These are phyloP conservation scores for Drosophila novamexicana DNA, from an alignment of 1,140 invertebrate genomes.

Conservation along the genomic window DNA sequence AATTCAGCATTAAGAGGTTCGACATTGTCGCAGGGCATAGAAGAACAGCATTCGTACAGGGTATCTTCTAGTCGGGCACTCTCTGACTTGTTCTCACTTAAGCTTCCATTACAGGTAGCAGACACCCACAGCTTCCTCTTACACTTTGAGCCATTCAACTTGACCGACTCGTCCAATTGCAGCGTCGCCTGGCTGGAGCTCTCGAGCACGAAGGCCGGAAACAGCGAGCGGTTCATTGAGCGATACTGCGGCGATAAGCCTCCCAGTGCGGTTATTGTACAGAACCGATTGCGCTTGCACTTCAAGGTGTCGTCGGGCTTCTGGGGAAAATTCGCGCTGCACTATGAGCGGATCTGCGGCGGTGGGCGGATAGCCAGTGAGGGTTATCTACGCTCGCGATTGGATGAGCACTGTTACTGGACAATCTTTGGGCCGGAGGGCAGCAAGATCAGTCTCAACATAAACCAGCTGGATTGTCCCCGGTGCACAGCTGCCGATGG, in stretches of 20 bases:
- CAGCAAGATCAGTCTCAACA: slow-evolving; percentile 53
- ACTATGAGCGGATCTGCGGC: slow-evolving; percentile 55
- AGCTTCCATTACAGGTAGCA: slow-evolving; percentile 62
- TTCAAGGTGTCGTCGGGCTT: slow-evolving; percentile 31
- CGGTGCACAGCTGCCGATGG: background rate
- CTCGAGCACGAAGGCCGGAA: slow-evolving; percentile 3
- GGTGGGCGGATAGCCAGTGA: slow-evolving; percentile 27
- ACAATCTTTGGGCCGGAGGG: slow-evolving; percentile 33
- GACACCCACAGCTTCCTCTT: slow-evolving; percentile 49
- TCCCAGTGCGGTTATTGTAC: slow-evolving; percentile 8
- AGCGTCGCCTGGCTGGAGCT: slow-evolving; percentile 41
- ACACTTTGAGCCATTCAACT: slow-evolving; percentile 52
- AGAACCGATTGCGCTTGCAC: slow-evolving; percentile 29
- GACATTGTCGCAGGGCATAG: too few species aligned
- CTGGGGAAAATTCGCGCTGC: slow-evolving; percentile 55
- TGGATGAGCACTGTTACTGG: slow-evolving; percentile 68
- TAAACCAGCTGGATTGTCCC: slow-evolving; percentile 62
- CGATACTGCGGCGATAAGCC: slow-evolving; percentile 38
- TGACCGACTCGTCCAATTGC: slow-evolving; percentile 58
- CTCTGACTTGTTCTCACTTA: too few species aligned
- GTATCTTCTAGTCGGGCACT: too few species aligned
- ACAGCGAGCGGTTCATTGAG: slow-evolving; percentile 29
- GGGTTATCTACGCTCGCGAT: slow-evolving; percentile 54
- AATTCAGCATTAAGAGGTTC: too few species aligned
- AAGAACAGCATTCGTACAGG: too few species aligned